A percentile compares a stretch with the other conserved stretches of the same genome.
These are phyloP conservation scores for Dryobates pubescens DNA, from an alignment of 2,797 vertebrate species.

Conservation along the genomic window DNA sequence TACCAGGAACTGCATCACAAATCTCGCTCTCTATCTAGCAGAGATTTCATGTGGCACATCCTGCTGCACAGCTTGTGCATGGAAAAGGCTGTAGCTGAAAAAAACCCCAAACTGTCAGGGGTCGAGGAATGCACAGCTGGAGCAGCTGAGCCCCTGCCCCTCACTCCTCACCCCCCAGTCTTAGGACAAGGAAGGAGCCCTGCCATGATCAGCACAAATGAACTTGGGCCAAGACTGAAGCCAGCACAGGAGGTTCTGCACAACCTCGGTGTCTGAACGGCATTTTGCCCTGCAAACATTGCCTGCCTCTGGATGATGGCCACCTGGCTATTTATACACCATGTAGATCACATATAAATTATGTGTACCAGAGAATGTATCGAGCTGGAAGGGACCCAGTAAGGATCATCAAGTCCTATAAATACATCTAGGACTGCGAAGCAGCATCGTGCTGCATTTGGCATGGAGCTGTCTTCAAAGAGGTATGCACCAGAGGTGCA, in stretches of 20 bases:
- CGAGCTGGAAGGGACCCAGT: not conserved
- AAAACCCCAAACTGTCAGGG: not conserved
- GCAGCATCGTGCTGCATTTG: not conserved
- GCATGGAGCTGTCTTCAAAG: not conserved
- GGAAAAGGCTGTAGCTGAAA: conserved; percentile 6
- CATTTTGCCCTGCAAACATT: not conserved
- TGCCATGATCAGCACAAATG: not conserved
- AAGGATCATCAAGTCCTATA: not conserved
- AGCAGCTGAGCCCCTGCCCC: conserved; percentile 4
- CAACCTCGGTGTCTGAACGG: not conserved
- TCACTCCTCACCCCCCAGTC: not conserved
- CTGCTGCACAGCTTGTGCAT: not conserved
- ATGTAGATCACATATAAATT: not conserved
- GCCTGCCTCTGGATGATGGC: conserved; percentile 4
- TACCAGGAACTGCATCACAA: conserved; percentile 58
- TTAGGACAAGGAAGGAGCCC: not conserved
- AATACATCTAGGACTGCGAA: conserved; percentile 9
- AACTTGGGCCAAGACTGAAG: not conserved
- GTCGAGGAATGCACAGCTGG: conserved; percentile 17
- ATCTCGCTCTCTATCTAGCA: conserved; percentile 11
- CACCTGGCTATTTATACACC: conserved; percentile 21
- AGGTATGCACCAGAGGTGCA: not conserved
- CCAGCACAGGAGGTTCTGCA: not conserved
- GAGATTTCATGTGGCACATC: conserved; percentile 7
- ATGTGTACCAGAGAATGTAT: not conserved